Evolutionary conservation across 1,140 invertebrate species (phyloP).

Genomic region (Mamestra configurata): DNA sequence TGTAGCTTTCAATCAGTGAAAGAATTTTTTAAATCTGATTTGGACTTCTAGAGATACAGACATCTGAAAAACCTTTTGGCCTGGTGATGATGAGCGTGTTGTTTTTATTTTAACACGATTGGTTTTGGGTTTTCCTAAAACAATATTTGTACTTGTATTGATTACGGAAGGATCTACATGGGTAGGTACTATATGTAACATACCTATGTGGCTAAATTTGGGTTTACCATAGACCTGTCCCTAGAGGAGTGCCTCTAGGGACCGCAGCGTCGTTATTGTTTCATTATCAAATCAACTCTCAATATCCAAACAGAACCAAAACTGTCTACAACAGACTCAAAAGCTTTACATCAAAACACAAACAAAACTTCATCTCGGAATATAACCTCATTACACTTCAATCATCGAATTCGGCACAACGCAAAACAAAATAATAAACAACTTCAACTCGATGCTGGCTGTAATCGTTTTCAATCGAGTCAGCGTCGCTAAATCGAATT

Average conservation of each 20-base stretch:
- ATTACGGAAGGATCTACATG: too few species aligned
- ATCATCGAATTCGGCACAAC: conserved; percentile 48
- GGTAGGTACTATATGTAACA: too few species aligned
- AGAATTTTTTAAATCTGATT: too few species aligned
- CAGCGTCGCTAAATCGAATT: conserved; percentile 60
- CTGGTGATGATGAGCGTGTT: too few species aligned
- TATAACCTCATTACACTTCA: conserved; percentile 52
- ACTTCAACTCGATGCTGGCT: conserved; percentile 47
- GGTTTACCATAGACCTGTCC: too few species aligned
- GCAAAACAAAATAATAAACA: conserved; percentile 50
- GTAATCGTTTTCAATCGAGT: conserved; percentile 58
- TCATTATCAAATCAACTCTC: background rate
- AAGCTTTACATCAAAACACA: conserved; percentile 15
- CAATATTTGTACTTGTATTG: too few species aligned
- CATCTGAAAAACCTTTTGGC: too few species aligned
- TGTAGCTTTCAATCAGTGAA: too few species aligned
- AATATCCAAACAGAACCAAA: background rate
- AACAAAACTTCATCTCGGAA: conserved; percentile 23
- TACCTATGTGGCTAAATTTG: background rate
- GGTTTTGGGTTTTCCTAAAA: too few species aligned
- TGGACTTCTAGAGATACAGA: too few species aligned
- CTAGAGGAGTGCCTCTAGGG: too few species aligned
- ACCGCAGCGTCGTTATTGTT: background rate
- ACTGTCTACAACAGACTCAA: background rate
- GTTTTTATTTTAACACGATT: too few species aligned